Evolutionary conservation across 2,797 vertebrate species (phyloP), one percentile per base, ranked within the genome.

Genomic region (Crax fasciolata): DNA sequence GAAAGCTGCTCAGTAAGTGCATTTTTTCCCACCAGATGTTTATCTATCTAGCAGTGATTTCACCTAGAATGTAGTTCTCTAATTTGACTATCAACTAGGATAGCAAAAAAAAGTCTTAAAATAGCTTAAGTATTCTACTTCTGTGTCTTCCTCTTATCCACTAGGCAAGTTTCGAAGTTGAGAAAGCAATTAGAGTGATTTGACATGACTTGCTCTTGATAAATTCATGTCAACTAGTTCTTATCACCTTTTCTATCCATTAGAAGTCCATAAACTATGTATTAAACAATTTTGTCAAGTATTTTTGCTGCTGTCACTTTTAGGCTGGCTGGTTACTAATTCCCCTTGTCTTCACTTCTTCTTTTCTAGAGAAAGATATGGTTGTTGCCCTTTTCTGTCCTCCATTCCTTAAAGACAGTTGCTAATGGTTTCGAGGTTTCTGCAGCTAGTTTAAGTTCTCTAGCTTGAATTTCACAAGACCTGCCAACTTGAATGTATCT

Each of bases 1-100:
- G 87, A 96, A 91, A 96, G 75, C 67, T 94, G n/a, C 75, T 92
- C 91, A 87, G 86, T 94, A 93, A 96, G 92, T 89, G 74, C 1
- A 2, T n/a, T 83, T 93, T 91, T 87, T 67, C 78, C 91, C 87
- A 57, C 46, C 77, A 86, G 90, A 72, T 75, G 5, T 78, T 93
- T 81, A 35, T 91, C 66, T 84, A 9, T 58, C 51, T 87, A 87
- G 43, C 48, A 74, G 67, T 84, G 52, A 76, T 93, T 93, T 82
- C 61, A 83, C 4, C 2, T 80, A 21, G 67, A 82, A n/a, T 80
- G 48, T 72, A 81, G 62, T 76, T 89, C 51, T 68, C 43, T 30
- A 18, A 4, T 65, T 84, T 73, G 11, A 66, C 7, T 82, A 9
- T 70, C 72, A 55, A 59, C 55, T 61, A 54, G 59, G 38, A 49